Evolutionary conservation across 1,140 invertebrate genomes (phyloP).

Genomic region (Theocolax elegans): DNA sequence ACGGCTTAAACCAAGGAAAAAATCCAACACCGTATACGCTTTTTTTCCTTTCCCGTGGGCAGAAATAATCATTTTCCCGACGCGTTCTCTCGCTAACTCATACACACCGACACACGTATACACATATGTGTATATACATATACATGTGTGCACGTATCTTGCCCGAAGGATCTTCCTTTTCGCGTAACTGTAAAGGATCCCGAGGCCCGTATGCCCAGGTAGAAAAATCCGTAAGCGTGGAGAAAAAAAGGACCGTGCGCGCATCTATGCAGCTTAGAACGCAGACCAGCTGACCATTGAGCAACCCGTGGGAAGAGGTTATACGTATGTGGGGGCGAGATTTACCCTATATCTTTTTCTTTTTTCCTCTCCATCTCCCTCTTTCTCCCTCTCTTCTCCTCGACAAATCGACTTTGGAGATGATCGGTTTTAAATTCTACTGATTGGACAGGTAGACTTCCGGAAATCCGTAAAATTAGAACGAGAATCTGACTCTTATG

Average conservation of each 20-base stretch:
- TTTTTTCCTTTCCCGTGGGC: not conserved
- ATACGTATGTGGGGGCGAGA: slow-evolving; percentile 31
- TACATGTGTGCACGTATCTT: no score
- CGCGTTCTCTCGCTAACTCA: not conserved
- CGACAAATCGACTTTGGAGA: slow-evolving; percentile 48
- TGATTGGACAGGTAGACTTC: slow-evolving; percentile 44
- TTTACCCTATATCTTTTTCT: slow-evolving; percentile 28
- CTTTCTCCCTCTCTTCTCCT: slow-evolving; percentile 28
- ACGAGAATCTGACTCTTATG: slow-evolving; percentile 9
- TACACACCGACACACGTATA: not conserved
- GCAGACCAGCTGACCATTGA: slow-evolving; percentile 67
- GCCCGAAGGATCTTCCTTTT: slow-evolving; percentile 10
- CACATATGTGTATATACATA: no score
- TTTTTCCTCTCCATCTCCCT: not conserved
- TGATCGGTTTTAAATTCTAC: slow-evolving; percentile 63
- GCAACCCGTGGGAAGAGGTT: slow-evolving; percentile 64
- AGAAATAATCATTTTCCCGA: slow-evolving; percentile 40
- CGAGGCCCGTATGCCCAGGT: slow-evolving; percentile 53
- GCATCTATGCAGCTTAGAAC: slow-evolving; percentile 43
- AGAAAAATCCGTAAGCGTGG: slow-evolving; percentile 58
- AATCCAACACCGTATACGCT: no score
- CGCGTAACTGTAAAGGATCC: slow-evolving; percentile 55
- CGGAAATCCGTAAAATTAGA: slow-evolving; percentile 53
- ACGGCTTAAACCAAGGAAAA: no score
- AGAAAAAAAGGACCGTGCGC: slow-evolving; percentile 46